Evolutionary conservation across 2,797 vertebrate genomes (phyloP), one percentile per base, ranked within the genome.

Genomic region (Triplophysa yarkandensis): DNA sequence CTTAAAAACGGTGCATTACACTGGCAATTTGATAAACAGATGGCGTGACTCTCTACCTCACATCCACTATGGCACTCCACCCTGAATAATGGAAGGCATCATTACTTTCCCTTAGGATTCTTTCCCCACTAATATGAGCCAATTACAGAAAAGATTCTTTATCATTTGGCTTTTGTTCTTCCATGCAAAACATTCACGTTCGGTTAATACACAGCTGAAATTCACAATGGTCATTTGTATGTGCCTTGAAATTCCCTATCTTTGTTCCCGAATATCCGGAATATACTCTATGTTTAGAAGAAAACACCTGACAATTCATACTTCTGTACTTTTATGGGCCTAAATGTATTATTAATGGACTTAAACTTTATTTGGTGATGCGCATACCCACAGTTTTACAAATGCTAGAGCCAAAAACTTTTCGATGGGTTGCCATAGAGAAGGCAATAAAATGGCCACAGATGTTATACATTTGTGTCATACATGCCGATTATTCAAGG

Each of bases 1-100:
- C 46, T 71, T 71, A 72, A 77, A 82, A 82, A 44, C 13, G 74
- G 57, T 77, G 69, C 73, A 77, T 79, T 69, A 84, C 54, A 81
- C 50, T 46, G 63, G 71, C 75, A 78, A 79, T 74, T 71, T 79
- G 72, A 84, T 80, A 48, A 74, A 60, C 76, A 72, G 62, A 80
- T 74, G 76, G 76, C 60, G 57, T 64, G 69, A 76, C 34, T 72
- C 58, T 48, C 57, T 67, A 72, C 62, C 50, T 68, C 43, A 70
- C 66, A 46, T 57, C 30, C 46, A 64, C 27, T 50, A 39, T 30
- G 27, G 34, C 30, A 52, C 55, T 64, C 44, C 63, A 28, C 55
- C 70, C 30, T 60, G 68, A 73, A 76, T 63, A 67, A 36, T 55
- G 62, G 21, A 70, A 77, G 71, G 71, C 74, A 76, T 78, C 65